Evolutionary conservation across 2,888 invertebrate genomes (phyloP).

Genomic region (Matsumyia berberina): DNA sequence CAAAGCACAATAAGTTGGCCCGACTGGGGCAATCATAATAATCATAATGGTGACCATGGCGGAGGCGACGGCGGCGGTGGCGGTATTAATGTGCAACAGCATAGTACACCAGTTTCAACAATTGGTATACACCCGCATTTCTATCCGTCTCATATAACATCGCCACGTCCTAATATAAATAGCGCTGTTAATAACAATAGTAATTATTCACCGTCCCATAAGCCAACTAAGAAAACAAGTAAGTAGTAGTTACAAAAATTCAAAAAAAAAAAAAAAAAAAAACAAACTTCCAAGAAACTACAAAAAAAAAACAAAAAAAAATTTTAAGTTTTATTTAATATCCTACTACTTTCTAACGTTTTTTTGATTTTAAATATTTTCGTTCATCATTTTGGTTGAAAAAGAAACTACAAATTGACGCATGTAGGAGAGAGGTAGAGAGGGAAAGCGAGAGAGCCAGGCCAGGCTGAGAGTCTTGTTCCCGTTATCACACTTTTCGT

Average conservation of each 20-base stretch:
- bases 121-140: slow-evolving; percentile 78
- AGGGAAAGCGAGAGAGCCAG: slow-evolving; percentile 1
- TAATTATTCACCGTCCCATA: slow-evolving; percentile 83
- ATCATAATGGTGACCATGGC: slow-evolving; percentile 65
- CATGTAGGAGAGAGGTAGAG: slow-evolving; percentile 61
- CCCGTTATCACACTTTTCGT: not conserved
- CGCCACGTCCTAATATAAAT: slow-evolving; percentile 79
- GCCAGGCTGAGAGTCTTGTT: not conserved
- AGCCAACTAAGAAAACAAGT: slow-evolving; percentile 88
- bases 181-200: slow-evolving; percentile 80
- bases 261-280: slow-evolving; percentile 71
- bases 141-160: slow-evolving; percentile 80
- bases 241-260: slow-evolving; percentile 80
- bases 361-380: slow-evolving; percentile 23
- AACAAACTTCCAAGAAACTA: slow-evolving; percentile 37
- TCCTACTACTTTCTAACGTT: slow-evolving; percentile 8
- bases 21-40: slow-evolving; percentile 71
- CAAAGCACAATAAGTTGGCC: slow-evolving; percentile 82
- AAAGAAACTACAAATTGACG: slow-evolving; percentile 46
- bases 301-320: slow-evolving; percentile 30
- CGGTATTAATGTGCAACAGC: slow-evolving; percentile 80
- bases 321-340: slow-evolving; percentile 2
- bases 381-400: slow-evolving; percentile 41
- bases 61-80: slow-evolving; percentile 78
- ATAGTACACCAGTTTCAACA: slow-evolving; percentile 77